Conservation (phyloP, 2,888 invertebrate genomes). For the Pseudanteris insignis region DNA sequence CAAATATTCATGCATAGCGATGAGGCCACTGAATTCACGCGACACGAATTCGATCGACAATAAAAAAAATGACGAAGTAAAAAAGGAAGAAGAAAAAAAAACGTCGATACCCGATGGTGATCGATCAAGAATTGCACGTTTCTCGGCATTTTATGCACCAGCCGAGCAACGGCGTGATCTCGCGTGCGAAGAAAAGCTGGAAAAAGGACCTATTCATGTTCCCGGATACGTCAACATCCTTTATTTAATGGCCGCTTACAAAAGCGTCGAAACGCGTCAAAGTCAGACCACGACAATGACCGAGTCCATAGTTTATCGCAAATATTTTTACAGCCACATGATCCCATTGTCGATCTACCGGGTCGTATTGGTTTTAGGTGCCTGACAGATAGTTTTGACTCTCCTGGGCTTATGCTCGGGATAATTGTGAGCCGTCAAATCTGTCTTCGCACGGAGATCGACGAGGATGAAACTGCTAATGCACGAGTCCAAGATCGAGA, state of each 20-base stretch:
- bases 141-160: constrained; percentile 17
- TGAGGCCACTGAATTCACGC: background rate
- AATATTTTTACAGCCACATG: constrained; percentile 63
- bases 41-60: too few relatives aligned
- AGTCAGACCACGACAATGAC: constrained; percentile 39
- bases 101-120: constrained; percentile 9
- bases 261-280: constrained; percentile 37
- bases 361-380: constrained; percentile 22
- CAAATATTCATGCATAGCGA: constrained; percentile 8
- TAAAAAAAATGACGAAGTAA: too few relatives aligned
- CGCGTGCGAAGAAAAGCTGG: constrained; percentile 10
- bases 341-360: constrained; percentile 38
- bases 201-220: constrained; percentile 29
- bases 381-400: constrained; percentile 42
- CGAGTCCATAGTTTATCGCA: constrained; percentile 48
- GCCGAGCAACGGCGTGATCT: constrained; percentile 7
- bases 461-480: constrained; percentile 14
- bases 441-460: constrained; percentile 16
- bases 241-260: constrained; percentile 29
- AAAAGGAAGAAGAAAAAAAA: too few relatives aligned
- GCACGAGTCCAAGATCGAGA: constrained; percentile 5
- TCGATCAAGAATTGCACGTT: constrained; percentile 40
- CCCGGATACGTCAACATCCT: constrained; percentile 36
- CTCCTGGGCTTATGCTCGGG: constrained; percentile 23
- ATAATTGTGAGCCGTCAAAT: constrained; percentile 36